Percentiles rank a stretch among this genome's conserved stretches.
phyloP scores from a whole-genome alignment of 2,113 vertebrate species.

The Notechis scutatus region DNA sequence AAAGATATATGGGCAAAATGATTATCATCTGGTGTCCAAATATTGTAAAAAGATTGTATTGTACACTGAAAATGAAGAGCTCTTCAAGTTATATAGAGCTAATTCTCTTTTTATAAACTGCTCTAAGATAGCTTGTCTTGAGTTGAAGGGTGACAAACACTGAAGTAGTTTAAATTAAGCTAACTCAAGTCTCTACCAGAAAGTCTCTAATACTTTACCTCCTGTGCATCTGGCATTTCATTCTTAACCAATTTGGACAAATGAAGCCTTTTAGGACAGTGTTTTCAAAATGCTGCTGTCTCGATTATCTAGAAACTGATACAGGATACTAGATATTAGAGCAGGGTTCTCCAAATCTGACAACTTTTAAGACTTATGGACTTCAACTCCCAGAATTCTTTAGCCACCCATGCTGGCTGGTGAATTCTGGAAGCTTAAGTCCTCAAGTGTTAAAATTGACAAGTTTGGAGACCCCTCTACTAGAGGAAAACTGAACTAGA shows the following conservation, averaged over 20 bases:
- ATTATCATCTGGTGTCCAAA: background rate
- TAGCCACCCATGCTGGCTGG: background rate
- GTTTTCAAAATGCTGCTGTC: background rate
- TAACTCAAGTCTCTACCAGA: background rate
- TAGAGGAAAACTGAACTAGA: background rate
- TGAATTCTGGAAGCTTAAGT: background rate
- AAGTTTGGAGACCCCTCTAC: background rate
- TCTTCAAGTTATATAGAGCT: background rate
- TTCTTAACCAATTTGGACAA: background rate
- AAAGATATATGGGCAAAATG: background rate
- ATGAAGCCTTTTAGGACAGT: background rate
- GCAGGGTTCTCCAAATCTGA: background rate
- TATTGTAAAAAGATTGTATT: background rate
- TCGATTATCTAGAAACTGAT: background rate
- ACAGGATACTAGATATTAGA: background rate
- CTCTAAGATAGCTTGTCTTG: background rate
- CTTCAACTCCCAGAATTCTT: background rate
- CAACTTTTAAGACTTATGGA: background rate
- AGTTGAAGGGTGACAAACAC: background rate
- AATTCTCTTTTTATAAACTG: background rate
- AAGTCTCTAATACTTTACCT: background rate
- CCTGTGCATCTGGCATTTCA: no score
- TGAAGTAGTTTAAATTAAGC: background rate
- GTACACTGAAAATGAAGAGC: background rate
- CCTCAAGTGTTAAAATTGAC: background rate